phyloP scores from a whole-genome alignment of 2,113 vertebrate species.

The Istiophorus platypterus region DNA sequence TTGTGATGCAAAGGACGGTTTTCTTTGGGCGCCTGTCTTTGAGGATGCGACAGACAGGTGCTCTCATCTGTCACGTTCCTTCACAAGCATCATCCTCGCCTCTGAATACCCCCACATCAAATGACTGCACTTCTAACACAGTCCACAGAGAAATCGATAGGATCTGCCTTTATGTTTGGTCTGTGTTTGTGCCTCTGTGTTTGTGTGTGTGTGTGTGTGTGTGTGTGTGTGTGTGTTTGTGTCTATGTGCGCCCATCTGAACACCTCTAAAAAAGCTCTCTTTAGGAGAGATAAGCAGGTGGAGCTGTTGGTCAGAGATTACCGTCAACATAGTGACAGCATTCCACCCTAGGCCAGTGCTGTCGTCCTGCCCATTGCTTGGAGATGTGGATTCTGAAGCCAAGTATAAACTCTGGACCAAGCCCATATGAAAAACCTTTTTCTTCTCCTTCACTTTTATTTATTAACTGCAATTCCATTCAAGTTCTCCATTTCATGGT shows the following conservation, averaged over 20 bases:
- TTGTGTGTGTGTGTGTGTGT: neutral
- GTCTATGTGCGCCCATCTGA: conserved; percentile 3
- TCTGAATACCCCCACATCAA: conserved; percentile 27
- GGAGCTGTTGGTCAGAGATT: conserved; percentile 77
- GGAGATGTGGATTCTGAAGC: conserved; percentile 20
- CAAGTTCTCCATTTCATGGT: conserved; percentile 16
- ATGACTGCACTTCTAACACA: conserved; percentile 16
- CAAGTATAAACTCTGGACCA: conserved; percentile 9
- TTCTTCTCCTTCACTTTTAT: conserved; percentile 13
- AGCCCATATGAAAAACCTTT: neutral
- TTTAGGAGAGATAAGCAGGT: conserved; percentile 66
- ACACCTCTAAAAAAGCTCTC: conserved; percentile 47
- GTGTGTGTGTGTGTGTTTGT: conserved; percentile 16
- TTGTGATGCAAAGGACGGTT: conserved; percentile 25
- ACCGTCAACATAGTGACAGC: conserved; percentile 63
- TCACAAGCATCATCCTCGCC: neutral
- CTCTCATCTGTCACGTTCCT: conserved; percentile 19
- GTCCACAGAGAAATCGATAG: conserved; percentile 14
- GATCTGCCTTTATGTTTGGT: conserved; percentile 14
- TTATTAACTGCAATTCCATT: conserved; percentile 33
- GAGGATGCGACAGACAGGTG: conserved; percentile 37
- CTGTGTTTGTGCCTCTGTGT: neutral
- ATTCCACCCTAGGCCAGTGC: conserved; percentile 46
- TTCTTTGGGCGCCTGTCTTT: conserved; percentile 3
- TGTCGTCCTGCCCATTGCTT: conserved; percentile 28